Percentiles rank a stretch among this genome's conserved stretches.
Conservation (phyloP, 2,797 vertebrate genomes). For the Megalops cyprinoides region DNA sequence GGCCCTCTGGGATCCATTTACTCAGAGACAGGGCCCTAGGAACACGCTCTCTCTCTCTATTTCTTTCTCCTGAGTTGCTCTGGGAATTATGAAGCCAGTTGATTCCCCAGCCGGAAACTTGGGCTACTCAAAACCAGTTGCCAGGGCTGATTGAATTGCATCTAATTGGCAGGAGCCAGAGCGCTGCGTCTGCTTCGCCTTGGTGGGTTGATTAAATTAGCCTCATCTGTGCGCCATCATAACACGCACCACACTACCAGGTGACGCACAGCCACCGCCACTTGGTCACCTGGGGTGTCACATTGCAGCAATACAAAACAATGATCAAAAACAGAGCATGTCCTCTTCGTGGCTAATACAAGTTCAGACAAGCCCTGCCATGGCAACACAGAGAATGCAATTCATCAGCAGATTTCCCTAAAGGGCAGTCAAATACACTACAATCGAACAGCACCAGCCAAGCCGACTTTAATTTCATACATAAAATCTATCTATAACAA, state of each 20-base stretch:
- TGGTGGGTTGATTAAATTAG: conserved; percentile 18
- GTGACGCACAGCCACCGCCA: not conserved
- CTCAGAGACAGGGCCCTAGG: not conserved
- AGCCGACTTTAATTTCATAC: not conserved
- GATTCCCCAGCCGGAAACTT: not conserved
- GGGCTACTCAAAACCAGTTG: not conserved
- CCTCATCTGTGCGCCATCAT: not conserved
- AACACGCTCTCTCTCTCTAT: not conserved
- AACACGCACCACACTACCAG: not conserved
- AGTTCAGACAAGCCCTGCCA: not conserved
- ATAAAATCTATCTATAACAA: too few species aligned
- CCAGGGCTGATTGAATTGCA: conserved; percentile 17
- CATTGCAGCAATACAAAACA: not conserved
- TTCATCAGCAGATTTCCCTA: not conserved
- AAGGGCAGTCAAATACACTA: not conserved
- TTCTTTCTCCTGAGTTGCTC: not conserved
- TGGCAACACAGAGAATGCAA: not conserved
- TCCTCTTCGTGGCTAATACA: not conserved
- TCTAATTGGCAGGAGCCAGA: conserved; percentile 8
- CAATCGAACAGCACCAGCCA: not conserved
- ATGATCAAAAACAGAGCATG: not conserved
- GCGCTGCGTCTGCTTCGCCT: not conserved
- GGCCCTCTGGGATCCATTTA: not conserved
- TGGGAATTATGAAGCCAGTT: not conserved
- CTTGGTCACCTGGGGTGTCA: not conserved